Evolutionary conservation across 2,888 invertebrate species (phyloP).

Genomic region (Clanis bilineata): DNA sequence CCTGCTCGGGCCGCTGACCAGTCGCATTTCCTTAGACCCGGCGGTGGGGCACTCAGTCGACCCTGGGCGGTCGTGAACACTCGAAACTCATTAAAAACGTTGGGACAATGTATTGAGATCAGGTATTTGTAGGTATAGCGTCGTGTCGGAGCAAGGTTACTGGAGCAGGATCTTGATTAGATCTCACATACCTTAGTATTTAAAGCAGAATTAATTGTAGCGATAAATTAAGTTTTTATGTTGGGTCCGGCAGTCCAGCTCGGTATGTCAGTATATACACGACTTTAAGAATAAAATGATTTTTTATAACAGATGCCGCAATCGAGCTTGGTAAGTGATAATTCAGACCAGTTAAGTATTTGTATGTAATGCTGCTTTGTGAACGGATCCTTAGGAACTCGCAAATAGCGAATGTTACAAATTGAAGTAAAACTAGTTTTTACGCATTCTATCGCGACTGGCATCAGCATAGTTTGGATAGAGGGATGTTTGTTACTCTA

Average conservation of each 20-base stretch:
- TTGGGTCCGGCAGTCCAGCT: too few species aligned
- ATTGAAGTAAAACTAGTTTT: too few species aligned
- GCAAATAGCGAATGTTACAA: too few species aligned
- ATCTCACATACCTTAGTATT: background rate
- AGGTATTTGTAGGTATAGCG: constrained; percentile 2
- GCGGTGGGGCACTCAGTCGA: background rate
- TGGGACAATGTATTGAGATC: background rate
- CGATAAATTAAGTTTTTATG: background rate
- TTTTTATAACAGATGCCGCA: too few species aligned
- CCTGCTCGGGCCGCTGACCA: background rate
- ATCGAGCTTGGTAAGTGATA: too few species aligned
- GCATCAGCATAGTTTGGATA: too few species aligned
- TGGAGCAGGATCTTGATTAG: constrained; percentile 2
- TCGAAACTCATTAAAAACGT: background rate
- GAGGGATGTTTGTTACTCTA: too few species aligned
- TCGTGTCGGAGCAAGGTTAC: background rate
- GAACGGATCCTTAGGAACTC: too few species aligned
- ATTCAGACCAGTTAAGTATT: too few species aligned
- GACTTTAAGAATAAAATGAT: too few species aligned
- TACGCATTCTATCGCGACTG: too few species aligned
- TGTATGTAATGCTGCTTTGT: too few species aligned
- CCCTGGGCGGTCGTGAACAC: constrained; percentile 3
- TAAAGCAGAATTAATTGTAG: background rate
- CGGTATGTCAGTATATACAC: background rate
- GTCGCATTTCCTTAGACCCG: background rate